These are phyloP conservation scores for Sinocyclocheilus anophthalmus DNA, from an alignment of 2,113 vertebrate species.

Conservation along the genomic window DNA sequence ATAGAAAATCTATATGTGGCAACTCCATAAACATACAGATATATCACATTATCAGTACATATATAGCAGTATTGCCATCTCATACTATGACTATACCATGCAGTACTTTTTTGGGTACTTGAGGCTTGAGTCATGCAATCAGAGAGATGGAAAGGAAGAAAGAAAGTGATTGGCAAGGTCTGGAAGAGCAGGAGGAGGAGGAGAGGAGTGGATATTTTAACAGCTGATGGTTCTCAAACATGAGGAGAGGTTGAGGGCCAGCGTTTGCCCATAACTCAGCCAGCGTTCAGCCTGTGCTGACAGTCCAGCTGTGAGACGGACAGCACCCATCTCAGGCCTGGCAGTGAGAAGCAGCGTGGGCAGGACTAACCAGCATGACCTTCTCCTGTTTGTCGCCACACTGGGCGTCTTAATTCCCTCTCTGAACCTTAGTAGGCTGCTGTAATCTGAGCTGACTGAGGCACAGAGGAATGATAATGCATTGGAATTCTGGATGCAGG, in stretches of 20 bases:
- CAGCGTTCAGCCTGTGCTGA: background rate
- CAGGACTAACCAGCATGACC: background rate
- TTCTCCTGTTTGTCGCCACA: conserved; percentile 11
- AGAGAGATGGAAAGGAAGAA: background rate
- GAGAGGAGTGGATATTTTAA: background rate
- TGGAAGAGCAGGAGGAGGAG: background rate
- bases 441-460: conserved; percentile 15
- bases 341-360: conserved; percentile 33
- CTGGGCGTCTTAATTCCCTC: conserved; percentile 1
- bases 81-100: background rate
- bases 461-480: conserved; percentile 32
- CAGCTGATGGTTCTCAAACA: background rate
- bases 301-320: conserved; percentile 14
- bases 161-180: background rate
- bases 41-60: background rate
- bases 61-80: background rate
- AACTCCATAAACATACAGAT: background rate
- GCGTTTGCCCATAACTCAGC: background rate
- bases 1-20: background rate
- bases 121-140: conserved; percentile 6
- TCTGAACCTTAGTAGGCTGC: background rate
- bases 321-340: background rate
- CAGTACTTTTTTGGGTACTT: background rate
- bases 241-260: background rate
- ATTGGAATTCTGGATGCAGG: background rate